Evolutionary conservation across 1,140 invertebrate genomes (phyloP), one percentile per base, ranked within the genome.

Genomic region (Drosophila pseudoobscura): DNA sequence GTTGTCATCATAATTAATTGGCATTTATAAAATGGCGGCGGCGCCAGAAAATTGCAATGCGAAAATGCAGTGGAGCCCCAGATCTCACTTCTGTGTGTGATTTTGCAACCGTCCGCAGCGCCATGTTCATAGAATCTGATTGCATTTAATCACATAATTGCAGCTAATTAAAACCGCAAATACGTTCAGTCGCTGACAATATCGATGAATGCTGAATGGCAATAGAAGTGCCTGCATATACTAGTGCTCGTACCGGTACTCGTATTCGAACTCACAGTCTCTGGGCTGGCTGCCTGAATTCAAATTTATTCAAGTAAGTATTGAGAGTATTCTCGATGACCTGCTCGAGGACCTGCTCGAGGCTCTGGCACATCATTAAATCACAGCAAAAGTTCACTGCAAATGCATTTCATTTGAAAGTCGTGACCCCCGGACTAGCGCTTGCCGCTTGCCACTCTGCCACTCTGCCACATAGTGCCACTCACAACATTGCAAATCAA

Each of bases 401-500:
- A 80, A 85, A 78, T 87, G 80, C 80, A 87, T 85, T 85, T 85
- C 82, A 87, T 71, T 80, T 74, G 60, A 80, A 77, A 80, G 80
- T 80, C 80, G 87, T 85, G 82, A 66, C 61, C 51, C 49, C 9
- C 9, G 35, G 31, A 9, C 31, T 31, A 9, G 7, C 8, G 31
- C 31, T 41, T 13, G 58, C 72, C 26, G 31, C 31, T 41, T 13
- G 58, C 72, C 26, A 46, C 20, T 49, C 74, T 65, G 49, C 51
- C 26, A 46, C 20, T 50, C 74, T 69, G 49, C 52, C 47, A 44
- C 46, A 72, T 44, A 31, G 13, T 54, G 52, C 11, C 44, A 79
- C 69, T 74, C 31, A 45, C 59, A 68, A 66, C 63, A 83, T 82
- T 82, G 80, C 82, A 80, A 84, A 87, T 84, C 77, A 84, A 82